Evolutionary conservation across 2,797 vertebrate genomes (phyloP), one percentile per base, ranked within the genome.

Genomic region (Vipera ursinii): DNA sequence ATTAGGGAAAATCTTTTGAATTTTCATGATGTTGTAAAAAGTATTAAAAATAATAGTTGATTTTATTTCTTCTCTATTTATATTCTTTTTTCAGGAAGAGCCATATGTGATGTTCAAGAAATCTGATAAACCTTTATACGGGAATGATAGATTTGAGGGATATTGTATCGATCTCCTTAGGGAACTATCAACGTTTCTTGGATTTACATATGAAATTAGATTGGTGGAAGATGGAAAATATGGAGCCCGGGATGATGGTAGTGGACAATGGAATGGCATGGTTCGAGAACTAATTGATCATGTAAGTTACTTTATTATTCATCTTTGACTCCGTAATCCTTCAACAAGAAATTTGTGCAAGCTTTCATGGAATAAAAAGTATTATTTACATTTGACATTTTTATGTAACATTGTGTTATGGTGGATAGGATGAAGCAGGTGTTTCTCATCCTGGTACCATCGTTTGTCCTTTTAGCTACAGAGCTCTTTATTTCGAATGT

Each of bases 91-190:
- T 82, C 98, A 99, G 99, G 99, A 99, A 97, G 99, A 99, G 96
- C 99, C 99, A 10, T 99, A 99, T 93, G 99, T 99, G 96, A 98
- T 99, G 98, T 99, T 99, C 97, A 99, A 99, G 98, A 99, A 99
- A 96, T 99, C 99, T 93, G 99, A 99, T 97, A 99, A 99, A 96
- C 99, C 99, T 4, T 98, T 99, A 90, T 99, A 99, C 4, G 99
- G 99, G 90, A 99, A 99, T 89, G 98, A 99, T 95, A 98, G 99
- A 95, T 99, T 99, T 94, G 99, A 99, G 96, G 99, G 99, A 94
- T 99, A 98, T 96, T 99, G 99, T 96, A 98, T 99, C 93, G 99
- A 99, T 97, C 98, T 99, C 92, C 98, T 99, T 93, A 98, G 98
- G 93, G 99, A 99, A 97, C 97, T 99, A 92, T 98, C 99, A 94